Evolutionary conservation across 2,113 vertebrate species (phyloP), one percentile per base, ranked within the genome.

Genomic region (Scytalopus superciliaris): DNA sequence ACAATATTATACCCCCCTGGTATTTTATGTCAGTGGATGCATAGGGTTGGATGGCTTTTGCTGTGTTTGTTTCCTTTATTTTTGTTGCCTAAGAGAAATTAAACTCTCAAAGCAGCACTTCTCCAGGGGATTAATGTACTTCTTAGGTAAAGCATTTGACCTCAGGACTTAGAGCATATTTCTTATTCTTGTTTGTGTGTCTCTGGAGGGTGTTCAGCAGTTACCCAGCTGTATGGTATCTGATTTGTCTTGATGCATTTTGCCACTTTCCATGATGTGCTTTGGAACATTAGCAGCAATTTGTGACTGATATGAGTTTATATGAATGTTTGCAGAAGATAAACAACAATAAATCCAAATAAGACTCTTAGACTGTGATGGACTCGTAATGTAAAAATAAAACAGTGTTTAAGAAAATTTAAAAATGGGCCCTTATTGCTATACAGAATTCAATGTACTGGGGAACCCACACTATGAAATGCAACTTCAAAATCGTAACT

Each of bases 61-160:
- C 10, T 64, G 19, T 11, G 0, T 14, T 76, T 94, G 5, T 83
- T 85, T 91, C 40, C 14, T 22, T 52, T 75, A 45, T 53, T 90
- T 95, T 42, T 90, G 19, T 63, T 16, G 45, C 63, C 39, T 85
- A 47, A 64, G 59, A 91, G 55, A 91, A 96, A 94, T 95, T 80
- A 94, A 86, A 91, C 50, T 77, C 78, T 81, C 47, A 80, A 80
- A 94, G 33, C 22, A 63, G 35, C 7, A 15, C 59, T 93, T 94
- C 75, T 94, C 75, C 40, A 63, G 78, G 59, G 87, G 33, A 91
- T 94, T 95, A 90, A 96, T 81, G 42, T 40, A 74, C 14, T 73
- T 84, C 69, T 85, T 91, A 86, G 94, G 84, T 86, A 96, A 89
- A 94, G 37, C 42, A 86, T 90, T 92, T 97, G 88, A 96, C 94